Evolutionary conservation across 1,140 invertebrate species (phyloP).

Genomic region (Marisa cornuarietis): DNA sequence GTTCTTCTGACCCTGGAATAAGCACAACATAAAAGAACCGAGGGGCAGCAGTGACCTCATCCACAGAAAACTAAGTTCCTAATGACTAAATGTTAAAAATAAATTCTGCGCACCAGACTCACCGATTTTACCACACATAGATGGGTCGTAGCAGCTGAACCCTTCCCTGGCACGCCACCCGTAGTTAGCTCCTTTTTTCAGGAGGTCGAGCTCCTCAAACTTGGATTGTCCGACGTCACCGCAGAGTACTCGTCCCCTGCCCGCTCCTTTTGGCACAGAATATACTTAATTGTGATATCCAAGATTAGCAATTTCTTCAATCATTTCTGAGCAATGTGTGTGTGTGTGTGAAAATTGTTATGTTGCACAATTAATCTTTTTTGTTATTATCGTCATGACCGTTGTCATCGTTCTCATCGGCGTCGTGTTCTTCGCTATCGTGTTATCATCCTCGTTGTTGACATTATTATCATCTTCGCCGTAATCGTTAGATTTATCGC

Average conservation of each 20-base stretch:
- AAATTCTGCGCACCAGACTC: background rate
- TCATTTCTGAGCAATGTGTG: too few relatives aligned
- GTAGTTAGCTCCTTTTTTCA: conserved; percentile 61
- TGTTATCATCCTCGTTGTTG: too few relatives aligned
- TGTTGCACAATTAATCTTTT: too few relatives aligned
- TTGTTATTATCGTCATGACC: too few relatives aligned
- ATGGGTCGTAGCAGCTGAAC: conserved; percentile 39
- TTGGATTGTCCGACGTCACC: conserved; percentile 61
- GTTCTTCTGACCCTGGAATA: conserved; percentile 35
- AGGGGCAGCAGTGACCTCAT: background rate
- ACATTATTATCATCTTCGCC: too few relatives aligned
- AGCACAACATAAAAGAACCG: background rate
- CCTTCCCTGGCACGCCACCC: conserved; percentile 62
- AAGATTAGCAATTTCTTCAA: too few relatives aligned
- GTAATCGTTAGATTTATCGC: too few relatives aligned
- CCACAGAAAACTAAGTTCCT: background rate
- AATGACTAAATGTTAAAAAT: background rate
- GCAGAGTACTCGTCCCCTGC: conserved; percentile 59
- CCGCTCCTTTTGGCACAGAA: conserved; percentile 38
- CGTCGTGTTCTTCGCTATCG: too few relatives aligned
- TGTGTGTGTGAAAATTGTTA: too few relatives aligned
- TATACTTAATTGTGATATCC: background rate
- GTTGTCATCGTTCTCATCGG: too few relatives aligned
- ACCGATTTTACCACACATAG: conserved; percentile 41
- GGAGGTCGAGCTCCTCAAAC: conserved; percentile 59